A percentile compares a stretch with the other conserved stretches of the same genome.
These are phyloP conservation scores for Hetaerina americana DNA, from an alignment of 1,140 invertebrate species.

Conservation along the genomic window DNA sequence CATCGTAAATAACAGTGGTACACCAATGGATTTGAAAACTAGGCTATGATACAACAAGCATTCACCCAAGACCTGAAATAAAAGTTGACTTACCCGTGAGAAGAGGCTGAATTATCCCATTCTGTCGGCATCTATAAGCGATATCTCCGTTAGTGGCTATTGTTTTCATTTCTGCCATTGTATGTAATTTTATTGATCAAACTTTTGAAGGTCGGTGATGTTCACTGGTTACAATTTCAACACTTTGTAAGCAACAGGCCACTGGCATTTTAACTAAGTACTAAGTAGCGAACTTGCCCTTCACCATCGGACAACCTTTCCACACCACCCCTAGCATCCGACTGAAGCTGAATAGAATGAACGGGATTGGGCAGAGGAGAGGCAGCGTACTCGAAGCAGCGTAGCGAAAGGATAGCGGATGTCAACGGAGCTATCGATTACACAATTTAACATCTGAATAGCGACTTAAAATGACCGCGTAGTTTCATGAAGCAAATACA, in stretches of 20 bases:
- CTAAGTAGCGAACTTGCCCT: not conserved
- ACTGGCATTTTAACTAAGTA: not conserved
- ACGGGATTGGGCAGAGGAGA: not conserved
- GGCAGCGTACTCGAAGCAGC: not conserved
- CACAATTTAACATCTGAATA: not conserved
- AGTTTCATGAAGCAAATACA: too few species aligned
- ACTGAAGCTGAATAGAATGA: not conserved
- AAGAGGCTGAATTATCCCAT: constrained; percentile 56
- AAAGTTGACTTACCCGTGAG: constrained; percentile 19
- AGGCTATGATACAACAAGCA: constrained; percentile 19
- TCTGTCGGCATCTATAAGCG: constrained; percentile 41
- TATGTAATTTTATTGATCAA: not conserved
- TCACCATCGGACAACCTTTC: not conserved
- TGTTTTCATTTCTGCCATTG: not conserved
- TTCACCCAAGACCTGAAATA: not conserved
- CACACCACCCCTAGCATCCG: not conserved
- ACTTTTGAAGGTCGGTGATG: not conserved
- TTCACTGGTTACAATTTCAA: not conserved
- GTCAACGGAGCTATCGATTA: not conserved
- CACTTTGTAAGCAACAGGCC: not conserved
- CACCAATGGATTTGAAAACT: not conserved
- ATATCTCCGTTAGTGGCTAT: not conserved
- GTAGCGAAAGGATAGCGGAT: not conserved
- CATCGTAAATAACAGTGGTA: not conserved
- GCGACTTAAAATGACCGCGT: not conserved